A percentile compares a stretch with the other conserved stretches of the same genome.
These are phyloP conservation scores for Otis tarda DNA, from an alignment of 2,113 vertebrate species.

Conservation along the genomic window DNA sequence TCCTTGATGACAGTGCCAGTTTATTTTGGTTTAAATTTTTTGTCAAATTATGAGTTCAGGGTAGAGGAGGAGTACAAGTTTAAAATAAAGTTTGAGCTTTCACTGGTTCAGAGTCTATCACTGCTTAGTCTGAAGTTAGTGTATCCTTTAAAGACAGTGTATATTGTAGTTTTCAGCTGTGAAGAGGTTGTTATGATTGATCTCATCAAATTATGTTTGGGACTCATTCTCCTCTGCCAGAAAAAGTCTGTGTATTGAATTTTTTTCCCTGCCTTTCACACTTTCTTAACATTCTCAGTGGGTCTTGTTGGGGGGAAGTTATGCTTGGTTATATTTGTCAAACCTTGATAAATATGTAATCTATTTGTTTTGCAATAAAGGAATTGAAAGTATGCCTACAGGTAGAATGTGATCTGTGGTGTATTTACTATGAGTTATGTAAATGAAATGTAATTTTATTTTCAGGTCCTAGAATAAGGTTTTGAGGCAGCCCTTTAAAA, in stretches of 20 bases:
- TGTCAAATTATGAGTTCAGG: neutral
- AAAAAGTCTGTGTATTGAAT: neutral
- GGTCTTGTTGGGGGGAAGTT: neutral
- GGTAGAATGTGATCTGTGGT: neutral
- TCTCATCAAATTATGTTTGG: neutral
- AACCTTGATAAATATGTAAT: neutral
- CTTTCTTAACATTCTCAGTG: neutral
- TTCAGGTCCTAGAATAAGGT: neutral
- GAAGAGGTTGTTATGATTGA: neutral
- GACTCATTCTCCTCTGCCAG: neutral
- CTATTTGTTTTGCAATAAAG: accelerated
- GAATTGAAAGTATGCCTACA: neutral
- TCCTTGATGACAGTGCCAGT: neutral
- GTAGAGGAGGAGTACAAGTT: neutral
- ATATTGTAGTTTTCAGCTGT: neutral
- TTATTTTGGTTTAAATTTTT: neutral
- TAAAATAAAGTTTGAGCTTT: neutral
- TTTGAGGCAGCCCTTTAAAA: neutral
- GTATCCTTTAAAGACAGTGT: neutral
- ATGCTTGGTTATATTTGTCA: neutral
- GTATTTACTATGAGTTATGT: neutral
- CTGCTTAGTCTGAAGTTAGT: neutral
- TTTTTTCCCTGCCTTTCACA: neutral
- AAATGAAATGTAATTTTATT: neutral
- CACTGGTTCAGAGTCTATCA: neutral